phyloP scores from a whole-genome alignment of 2,113 vertebrate genomes.

The Actenoides lindsayi region DNA sequence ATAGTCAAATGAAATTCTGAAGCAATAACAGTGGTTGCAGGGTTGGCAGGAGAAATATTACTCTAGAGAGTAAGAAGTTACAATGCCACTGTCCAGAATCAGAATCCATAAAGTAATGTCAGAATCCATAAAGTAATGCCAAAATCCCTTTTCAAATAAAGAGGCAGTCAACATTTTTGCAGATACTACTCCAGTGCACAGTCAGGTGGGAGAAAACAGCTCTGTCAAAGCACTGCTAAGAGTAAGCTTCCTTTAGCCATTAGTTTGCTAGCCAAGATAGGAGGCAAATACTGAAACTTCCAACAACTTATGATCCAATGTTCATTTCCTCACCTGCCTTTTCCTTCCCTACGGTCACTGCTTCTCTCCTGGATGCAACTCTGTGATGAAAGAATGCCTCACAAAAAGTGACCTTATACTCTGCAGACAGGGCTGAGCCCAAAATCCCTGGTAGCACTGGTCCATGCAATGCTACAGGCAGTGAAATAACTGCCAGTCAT shows the following conservation, averaged over 20 bases:
- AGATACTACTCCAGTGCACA: neutral
- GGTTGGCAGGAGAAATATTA: neutral
- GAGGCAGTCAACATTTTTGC: rapidly evolving
- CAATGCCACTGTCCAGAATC: neutral
- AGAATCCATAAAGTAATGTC: neutral
- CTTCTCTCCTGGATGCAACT: neutral
- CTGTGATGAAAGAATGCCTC: neutral
- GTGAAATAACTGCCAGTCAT: neutral
- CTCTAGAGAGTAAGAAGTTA: neutral
- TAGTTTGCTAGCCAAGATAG: neutral
- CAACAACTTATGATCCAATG: rapidly evolving
- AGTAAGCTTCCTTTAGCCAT: neutral
- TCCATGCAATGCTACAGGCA: neutral
- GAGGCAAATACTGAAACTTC: neutral
- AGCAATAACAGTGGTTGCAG: neutral
- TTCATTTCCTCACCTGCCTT: neutral
- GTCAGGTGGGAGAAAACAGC: neutral
- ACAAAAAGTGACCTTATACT: neutral
- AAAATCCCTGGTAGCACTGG: neutral
- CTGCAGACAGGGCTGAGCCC: neutral
- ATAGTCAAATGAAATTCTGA: neutral
- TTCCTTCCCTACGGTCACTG: neutral
- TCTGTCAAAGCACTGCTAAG: neutral
- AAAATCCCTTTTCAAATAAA: neutral
- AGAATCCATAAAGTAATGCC: neutral